Conservation (phyloP, 2,888 invertebrate genomes). For the Candidula unifasciata region DNA sequence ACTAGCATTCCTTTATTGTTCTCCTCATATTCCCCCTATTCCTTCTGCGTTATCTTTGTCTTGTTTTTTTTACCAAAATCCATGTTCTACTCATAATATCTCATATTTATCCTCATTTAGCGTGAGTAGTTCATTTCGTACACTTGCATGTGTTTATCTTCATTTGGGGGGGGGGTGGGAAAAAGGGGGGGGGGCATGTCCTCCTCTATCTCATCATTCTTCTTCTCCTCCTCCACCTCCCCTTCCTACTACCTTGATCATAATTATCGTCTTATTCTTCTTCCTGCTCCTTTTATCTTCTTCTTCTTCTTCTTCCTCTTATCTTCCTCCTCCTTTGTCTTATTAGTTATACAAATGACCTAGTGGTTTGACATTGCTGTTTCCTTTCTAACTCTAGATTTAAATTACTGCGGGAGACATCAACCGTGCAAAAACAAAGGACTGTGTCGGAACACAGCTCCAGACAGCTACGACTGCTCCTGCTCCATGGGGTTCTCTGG, state of each 20-base stretch:
- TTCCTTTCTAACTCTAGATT: conserved; percentile 81
- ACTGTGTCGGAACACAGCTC: conserved; percentile 94
- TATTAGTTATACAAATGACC: background rate
- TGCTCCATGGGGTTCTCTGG: conserved; percentile 96
- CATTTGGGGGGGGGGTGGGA: too few species aligned
- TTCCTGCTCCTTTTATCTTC: too few species aligned
- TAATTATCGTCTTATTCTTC: background rate
- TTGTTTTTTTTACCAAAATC: background rate
- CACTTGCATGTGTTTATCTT: too few species aligned
- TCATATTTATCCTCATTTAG: too few species aligned
- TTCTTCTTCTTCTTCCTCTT: too few species aligned
- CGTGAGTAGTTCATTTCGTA: too few species aligned
- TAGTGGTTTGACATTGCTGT: background rate
- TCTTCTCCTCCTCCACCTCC: background rate
- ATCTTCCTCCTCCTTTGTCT: too few species aligned
- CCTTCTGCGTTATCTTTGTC: background rate
- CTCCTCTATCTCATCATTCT: too few species aligned
- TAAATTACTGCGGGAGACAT: conserved; percentile 96
- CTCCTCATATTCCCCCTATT: background rate
- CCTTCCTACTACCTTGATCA: background rate
- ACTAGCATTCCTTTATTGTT: too few species aligned
- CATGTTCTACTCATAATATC: too few species aligned
- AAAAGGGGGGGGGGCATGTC: too few species aligned
- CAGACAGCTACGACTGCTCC: conserved; percentile 93
- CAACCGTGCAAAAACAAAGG: conserved; percentile 96